These are phyloP conservation scores for Ibidorhyncha struthersii DNA, from an alignment of 2,113 vertebrate species.

Conservation along the genomic window DNA sequence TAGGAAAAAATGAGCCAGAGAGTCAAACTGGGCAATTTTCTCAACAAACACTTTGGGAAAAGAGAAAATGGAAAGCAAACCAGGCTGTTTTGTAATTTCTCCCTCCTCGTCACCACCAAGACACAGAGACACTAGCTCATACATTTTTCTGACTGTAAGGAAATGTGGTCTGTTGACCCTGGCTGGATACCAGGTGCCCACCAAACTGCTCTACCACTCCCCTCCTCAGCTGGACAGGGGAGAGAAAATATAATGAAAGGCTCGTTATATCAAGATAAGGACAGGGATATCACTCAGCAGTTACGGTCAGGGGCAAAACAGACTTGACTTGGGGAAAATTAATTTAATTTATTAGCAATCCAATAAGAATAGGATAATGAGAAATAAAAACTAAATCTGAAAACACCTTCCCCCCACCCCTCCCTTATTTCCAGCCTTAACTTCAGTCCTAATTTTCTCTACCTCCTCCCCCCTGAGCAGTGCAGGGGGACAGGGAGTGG, in stretches of 20 bases:
- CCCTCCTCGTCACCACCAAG: neutral
- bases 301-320: neutral
- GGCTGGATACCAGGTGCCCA: neutral
- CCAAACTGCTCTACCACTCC: neutral
- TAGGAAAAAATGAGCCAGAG: neutral
- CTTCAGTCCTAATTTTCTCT: neutral
- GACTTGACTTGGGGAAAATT: neutral
- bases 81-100: neutral
- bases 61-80: neutral
- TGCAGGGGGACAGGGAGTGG: neutral
- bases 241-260: neutral
- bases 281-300: neutral
- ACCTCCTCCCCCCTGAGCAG: neutral
- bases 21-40: neutral
- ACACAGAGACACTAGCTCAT: neutral
- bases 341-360: neutral
- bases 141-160: neutral
- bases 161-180: neutral
- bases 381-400: neutral
- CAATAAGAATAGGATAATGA: neutral
- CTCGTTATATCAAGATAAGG: neutral
- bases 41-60: neutral
- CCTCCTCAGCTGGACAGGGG: neutral
- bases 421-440: neutral
- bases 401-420: neutral